Evolutionary conservation across 2,888 invertebrate genomes (phyloP).

Genomic region (Syrphus vitripennis): DNA sequence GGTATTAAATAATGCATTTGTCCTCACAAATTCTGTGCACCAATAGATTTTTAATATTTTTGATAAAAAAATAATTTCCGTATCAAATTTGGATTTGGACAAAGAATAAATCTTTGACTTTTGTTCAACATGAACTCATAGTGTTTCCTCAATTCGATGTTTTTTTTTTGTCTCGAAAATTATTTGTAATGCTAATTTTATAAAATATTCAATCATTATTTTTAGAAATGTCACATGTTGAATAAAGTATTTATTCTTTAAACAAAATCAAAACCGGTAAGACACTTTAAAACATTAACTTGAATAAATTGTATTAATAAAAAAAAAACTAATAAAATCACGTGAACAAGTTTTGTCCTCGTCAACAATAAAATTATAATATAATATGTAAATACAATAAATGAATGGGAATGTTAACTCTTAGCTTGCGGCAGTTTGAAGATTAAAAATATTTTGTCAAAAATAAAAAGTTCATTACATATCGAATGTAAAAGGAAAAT

Average conservation of each 20-base stretch:
- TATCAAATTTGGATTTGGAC: no score
- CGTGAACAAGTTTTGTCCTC: not conserved
- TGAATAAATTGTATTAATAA: not conserved
- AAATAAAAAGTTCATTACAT: not conserved
- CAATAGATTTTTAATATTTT: no score
- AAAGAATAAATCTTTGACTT: no score
- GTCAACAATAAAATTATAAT: not conserved
- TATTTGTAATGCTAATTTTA: not conserved
- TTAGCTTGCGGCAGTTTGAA: not conserved
- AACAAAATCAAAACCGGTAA: not conserved
- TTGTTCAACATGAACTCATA: no score
- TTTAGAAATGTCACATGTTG: slow-evolving; percentile 5
- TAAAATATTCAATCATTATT: not conserved
- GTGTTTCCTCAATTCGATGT: not conserved
- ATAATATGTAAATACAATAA: not conserved
- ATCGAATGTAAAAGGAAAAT: not conserved
- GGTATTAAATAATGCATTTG: no score
- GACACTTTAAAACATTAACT: not conserved
- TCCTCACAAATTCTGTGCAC: no score
- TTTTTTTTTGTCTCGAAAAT: no score
- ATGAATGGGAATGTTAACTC: not conserved
- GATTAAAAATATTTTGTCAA: no score
- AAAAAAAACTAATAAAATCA: not conserved
- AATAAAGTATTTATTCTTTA: not conserved
- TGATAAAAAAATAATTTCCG: no score